phyloP scores from a whole-genome alignment of 2,113 vertebrate species.

The Corynorhinus townsendii region DNA sequence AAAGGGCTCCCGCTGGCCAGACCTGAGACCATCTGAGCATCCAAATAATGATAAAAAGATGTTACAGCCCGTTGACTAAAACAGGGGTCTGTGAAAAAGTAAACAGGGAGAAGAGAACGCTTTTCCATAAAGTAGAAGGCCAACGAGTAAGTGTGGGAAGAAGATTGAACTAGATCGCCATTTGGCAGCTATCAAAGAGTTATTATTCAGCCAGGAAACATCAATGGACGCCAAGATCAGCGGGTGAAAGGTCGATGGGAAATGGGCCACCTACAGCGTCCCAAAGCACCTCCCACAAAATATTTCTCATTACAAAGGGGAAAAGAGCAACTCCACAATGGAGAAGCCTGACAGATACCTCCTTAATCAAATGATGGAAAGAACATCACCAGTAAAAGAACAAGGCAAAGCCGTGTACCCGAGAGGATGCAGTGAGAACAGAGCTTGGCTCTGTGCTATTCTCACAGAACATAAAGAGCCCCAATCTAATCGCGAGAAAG shows the following conservation, averaged over 20 bases:
- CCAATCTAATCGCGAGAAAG: neutral
- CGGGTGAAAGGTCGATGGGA: neutral
- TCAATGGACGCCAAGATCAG: neutral
- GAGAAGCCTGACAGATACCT: neutral
- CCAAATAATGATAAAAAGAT: neutral
- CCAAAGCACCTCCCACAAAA: neutral
- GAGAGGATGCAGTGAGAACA: neutral
- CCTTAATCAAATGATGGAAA: neutral
- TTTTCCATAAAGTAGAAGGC: neutral
- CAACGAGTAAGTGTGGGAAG: neutral
- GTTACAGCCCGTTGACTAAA: fast-evolving
- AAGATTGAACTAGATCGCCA: neutral
- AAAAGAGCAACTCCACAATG: neutral
- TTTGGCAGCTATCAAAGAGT: neutral
- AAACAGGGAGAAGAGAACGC: neutral
- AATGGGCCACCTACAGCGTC: neutral
- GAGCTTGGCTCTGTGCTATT: neutral
- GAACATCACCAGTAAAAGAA: neutral
- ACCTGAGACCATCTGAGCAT: neutral
- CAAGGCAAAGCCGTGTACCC: neutral
- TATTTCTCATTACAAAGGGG: neutral
- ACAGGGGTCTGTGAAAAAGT: neutral
- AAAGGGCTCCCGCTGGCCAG: neutral
- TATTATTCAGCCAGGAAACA: neutral
- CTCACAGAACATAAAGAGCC: neutral